Percentiles rank a stretch among this genome's conserved stretches.
phyloP scores from a whole-genome alignment of 1,140 invertebrate species.

The Megalonaias nervosa region DNA sequence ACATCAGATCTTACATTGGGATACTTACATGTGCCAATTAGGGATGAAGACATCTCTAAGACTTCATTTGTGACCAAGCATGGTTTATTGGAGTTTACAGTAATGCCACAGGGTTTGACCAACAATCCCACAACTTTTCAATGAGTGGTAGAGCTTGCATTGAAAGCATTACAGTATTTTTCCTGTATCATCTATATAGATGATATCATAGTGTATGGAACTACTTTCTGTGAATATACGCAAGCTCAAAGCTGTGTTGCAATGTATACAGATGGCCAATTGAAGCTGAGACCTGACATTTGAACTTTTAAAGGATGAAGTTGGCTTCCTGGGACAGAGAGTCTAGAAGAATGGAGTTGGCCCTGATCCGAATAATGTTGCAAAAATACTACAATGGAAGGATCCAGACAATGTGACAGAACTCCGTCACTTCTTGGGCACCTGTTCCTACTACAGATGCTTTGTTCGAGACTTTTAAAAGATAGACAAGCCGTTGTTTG shows the following conservation, averaged over 20 bases:
- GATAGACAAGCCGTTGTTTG: slow-evolving; percentile 12
- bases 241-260: slow-evolving; percentile 17
- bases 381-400: no score
- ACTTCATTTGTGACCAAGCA: slow-evolving; percentile 14
- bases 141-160: no score
- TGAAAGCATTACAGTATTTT: no score
- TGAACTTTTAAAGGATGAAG: slow-evolving; percentile 4
- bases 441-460: slow-evolving; percentile 6
- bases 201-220: slow-evolving; percentile 6
- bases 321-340: slow-evolving; percentile 7
- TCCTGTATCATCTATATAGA: background rate
- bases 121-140: background rate
- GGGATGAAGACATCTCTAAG: slow-evolving; percentile 19
- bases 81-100: slow-evolving; percentile 1
- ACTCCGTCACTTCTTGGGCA: no score
- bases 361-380: background rate
- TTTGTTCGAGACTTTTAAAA: slow-evolving; percentile 17
- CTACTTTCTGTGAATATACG: slow-evolving; percentile 11
- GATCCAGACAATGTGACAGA: no score
- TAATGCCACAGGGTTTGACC: background rate
- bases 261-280: slow-evolving; percentile 6
- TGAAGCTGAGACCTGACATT: slow-evolving; percentile 5
- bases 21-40: slow-evolving; percentile 21
- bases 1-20: slow-evolving; percentile 17
- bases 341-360: slow-evolving; percentile 25